Percentiles rank a stretch among this genome's conserved stretches.
Evolutionary conservation across 2,113 vertebrate genomes (phyloP).

Genomic region (Peromyscus polionotus): DNA sequence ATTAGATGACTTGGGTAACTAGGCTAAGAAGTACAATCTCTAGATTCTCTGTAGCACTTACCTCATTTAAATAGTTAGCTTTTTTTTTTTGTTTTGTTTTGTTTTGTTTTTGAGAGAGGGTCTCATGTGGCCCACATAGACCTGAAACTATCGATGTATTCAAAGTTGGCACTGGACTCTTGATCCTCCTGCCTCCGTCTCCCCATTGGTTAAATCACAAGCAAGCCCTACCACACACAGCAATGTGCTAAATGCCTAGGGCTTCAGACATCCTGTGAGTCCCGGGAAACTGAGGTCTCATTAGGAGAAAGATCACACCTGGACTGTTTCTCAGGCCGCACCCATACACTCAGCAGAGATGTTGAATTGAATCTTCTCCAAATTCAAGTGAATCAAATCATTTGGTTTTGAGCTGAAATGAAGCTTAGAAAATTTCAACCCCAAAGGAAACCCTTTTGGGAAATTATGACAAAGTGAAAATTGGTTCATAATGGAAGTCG

Average conservation of each 20-base stretch:
- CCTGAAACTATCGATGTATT: not conserved
- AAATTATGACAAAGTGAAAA: constrained; percentile 81
- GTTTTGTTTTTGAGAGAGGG: not conserved
- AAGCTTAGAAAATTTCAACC: constrained; percentile 73
- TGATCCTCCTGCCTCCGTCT: not conserved
- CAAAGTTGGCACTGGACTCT: not conserved
- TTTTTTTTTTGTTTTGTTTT: not conserved
- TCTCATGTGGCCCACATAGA: not conserved
- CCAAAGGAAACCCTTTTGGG: constrained; percentile 66
- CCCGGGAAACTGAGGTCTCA: not conserved
- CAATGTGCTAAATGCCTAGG: not conserved
- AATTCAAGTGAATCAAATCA: constrained; percentile 60
- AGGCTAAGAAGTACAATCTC: not conserved
- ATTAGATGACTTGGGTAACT: not conserved
- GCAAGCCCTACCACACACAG: too few relatives aligned
- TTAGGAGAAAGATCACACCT: not conserved
- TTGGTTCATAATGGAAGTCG: constrained; percentile 77
- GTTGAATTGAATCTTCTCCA: constrained; percentile 41
- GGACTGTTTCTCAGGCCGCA: not conserved
- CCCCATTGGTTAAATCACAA: not conserved
- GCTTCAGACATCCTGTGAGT: not conserved
- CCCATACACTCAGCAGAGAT: not conserved
- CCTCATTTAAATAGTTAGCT: not conserved
- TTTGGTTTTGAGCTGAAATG: constrained; percentile 61
- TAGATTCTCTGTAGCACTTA: not conserved